Evolutionary conservation across 2,797 vertebrate genomes (phyloP).

Genomic region (Myotis planiceps): DNA sequence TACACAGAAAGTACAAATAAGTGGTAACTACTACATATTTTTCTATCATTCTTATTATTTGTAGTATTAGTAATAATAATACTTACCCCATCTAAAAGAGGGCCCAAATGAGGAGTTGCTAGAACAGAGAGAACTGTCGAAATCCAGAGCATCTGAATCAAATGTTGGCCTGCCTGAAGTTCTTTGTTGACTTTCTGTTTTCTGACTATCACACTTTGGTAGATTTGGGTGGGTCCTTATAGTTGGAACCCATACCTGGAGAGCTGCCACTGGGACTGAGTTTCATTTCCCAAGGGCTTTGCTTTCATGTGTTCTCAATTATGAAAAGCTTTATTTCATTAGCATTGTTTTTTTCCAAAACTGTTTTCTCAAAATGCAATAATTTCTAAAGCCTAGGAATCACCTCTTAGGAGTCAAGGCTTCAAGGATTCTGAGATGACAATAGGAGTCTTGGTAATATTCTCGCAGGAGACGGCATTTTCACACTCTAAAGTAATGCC

Average conservation of each 20-base stretch:
- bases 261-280: neutral
- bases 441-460: neutral
- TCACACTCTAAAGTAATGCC: neutral
- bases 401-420: neutral
- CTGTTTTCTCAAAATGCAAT: neutral
- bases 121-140: neutral
- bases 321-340: constrained; percentile 40
- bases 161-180: neutral
- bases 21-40: neutral
- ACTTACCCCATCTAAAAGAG: neutral
- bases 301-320: constrained; percentile 52
- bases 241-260: neutral
- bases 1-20: neutral
- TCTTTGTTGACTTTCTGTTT: neutral
- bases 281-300: constrained; percentile 37
- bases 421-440: neutral
- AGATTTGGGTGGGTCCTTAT: neutral
- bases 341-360: constrained; percentile 5
- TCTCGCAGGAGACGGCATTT: neutral
- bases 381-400: neutral
- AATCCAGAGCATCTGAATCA: neutral
- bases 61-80: neutral
- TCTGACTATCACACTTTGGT: neutral
- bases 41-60: neutral
- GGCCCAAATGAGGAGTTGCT: neutral